Base-by-base conservation (phyloP, 2,113 vertebrate genomes). In the Corynorhinus townsendii region DNA sequence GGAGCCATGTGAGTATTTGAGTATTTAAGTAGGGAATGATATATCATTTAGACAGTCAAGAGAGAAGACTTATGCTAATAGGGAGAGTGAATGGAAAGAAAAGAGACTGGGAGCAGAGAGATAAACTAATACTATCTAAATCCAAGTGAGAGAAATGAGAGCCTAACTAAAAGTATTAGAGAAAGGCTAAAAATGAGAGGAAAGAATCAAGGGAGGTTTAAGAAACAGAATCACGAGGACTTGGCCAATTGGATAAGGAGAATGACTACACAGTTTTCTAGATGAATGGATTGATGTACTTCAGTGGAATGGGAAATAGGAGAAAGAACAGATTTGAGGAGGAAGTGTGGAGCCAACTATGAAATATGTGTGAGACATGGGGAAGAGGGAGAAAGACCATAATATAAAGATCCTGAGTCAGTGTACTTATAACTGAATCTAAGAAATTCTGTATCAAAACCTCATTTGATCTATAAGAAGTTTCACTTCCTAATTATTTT, bases 251-350 rank as follows among this genome's bases (percentile, higher is more conserved):
- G 77, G 89, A 35, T 47, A 52, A 56, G 20, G 72, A 52, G n/a
- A 43, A 43, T 73, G 93, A 73, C 66, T 26, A 47, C 35, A 85
- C 59, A 79, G 15, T 69, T 94, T 94, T 77, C 52, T 68, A 82
- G 66, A 30, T 89, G 86, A 95, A 85, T 90, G 87, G 88, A 75
- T 68, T 89, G 84, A 64, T 83, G 40, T 77, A 56, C 64, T 90
- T 94, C 83, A 91, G 49, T 80, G 95, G 96, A 79, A 86, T 56
- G 28, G 35, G 82, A 93, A 86, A 72, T 20, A 68, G 49, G 43
- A 54, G 66, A 91, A 54, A 62, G 81, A 95, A 93, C 88, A 96
- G 93, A 97, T 88, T 90, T 80, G 72, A 93, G 95, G 59, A 86
- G 93, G 89, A 94, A 64, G 54, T 89, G 88, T 93, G 33, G 40